These are phyloP conservation scores for Eucidaris tribuloides DNA, from an alignment of 35 echinoderm and acorn worm genomes.

Conservation along the genomic window DNA sequence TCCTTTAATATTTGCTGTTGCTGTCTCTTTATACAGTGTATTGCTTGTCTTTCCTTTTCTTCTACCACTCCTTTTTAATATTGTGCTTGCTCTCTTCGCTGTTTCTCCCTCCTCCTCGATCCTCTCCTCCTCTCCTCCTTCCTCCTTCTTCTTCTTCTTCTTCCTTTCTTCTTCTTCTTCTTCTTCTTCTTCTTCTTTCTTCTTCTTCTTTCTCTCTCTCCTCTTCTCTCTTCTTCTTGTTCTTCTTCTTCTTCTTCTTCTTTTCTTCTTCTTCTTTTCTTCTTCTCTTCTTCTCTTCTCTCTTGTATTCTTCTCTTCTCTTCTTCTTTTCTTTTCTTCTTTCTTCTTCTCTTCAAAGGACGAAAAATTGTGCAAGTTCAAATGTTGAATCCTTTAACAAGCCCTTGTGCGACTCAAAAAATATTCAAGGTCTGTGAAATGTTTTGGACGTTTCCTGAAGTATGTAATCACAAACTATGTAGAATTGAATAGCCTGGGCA, in stretches of 20 bases:
- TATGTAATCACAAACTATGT: too few relatives aligned
- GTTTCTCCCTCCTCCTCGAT: not conserved
- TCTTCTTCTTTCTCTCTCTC: not conserved
- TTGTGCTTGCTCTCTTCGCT: not conserved
- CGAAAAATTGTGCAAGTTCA: too few relatives aligned
- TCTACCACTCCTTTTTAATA: not conserved
- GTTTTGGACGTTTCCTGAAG: too few relatives aligned
- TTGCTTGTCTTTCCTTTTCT: not conserved
- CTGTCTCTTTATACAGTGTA: not conserved
- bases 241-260: not conserved
- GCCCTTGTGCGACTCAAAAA: too few relatives aligned
- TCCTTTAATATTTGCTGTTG: not conserved
- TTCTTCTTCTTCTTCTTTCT: not conserved
- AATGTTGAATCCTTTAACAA: too few relatives aligned
- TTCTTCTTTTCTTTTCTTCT: not conserved
- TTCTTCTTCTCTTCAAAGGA: not conserved
- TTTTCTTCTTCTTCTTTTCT: not conserved
- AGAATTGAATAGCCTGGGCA: too few relatives aligned
- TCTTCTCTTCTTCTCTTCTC: not conserved
- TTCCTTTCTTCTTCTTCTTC: not conserved
- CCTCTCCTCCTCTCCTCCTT: not conserved
- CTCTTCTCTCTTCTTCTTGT: not conserved
- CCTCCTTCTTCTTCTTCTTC: not conserved
- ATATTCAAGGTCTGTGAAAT: too few relatives aligned
- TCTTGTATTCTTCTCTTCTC: not conserved